Evolutionary conservation across 1,140 invertebrate species (phyloP).

Genomic region (Brachionus asplanchnoidis): DNA sequence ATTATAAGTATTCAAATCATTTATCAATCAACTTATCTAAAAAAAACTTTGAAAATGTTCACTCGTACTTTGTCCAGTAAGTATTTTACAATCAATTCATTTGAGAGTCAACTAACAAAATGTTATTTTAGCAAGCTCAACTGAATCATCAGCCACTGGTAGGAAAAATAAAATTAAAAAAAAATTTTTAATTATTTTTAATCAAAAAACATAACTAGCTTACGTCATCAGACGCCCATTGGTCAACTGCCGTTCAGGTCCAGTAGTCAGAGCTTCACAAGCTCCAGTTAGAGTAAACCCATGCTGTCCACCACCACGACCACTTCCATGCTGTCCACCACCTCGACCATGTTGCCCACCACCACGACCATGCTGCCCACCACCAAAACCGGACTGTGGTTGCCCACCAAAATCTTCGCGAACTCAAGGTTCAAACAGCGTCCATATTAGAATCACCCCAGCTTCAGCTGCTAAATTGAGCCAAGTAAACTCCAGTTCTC

Average conservation of each 20-base stretch:
- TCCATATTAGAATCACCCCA: conserved; percentile 17
- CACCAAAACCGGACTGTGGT: background rate
- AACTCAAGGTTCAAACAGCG: background rate
- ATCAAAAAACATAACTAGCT: background rate
- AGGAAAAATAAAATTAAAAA: background rate
- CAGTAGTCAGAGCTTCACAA: background rate
- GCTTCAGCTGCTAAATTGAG: conserved; percentile 9
- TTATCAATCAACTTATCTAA: background rate
- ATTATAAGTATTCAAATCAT: background rate
- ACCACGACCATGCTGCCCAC: background rate
- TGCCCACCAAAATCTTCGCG: background rate
- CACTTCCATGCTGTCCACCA: too few species aligned
- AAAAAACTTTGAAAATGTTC: background rate
- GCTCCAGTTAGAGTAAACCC: background rate
- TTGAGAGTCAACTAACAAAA: background rate
- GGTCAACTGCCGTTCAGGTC: background rate
- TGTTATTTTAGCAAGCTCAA: background rate
- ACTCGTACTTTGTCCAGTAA: background rate
- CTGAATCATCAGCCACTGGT: background rate
- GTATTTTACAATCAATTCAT: background rate
- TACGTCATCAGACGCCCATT: background rate
- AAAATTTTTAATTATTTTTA: background rate
- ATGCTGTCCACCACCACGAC: background rate
- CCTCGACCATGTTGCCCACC: background rate
- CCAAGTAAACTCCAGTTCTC: background rate